Evolutionary conservation across 2,888 invertebrate species (phyloP), one percentile per base, ranked within the genome.

Genomic region (Luffia ferchaultella): DNA sequence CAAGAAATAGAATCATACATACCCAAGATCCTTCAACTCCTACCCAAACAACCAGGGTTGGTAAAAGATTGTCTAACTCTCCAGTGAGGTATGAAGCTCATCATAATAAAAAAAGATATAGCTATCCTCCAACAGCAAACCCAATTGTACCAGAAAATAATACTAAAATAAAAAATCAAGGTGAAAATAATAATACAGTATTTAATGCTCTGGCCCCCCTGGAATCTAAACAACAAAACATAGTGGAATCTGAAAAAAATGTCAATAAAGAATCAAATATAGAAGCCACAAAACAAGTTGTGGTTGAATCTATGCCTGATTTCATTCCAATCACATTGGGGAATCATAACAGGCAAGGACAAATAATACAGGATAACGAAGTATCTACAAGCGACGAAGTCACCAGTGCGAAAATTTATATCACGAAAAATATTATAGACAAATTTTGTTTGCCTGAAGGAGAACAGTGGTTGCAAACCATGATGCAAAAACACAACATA

Each of bases 401-500:
- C 17, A 72, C 75, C 2, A 68, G 76, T 1, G 83, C 86, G 0
- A 77, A 85, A 53, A 83, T 88, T 46, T 79, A 85, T 55, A 64
- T 87, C 58, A 77, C 82, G 0, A 69, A 70, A 18, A 80, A 84
- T 19, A 71, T 86, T 45, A 72, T 71, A 47, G 76, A 78, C 16
- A 78, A 76, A 57, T 62, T 88, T 2, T 72, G 78, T 20, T 73
- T 78, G 9, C 68, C 74, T 1, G 76, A 79, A 2, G 87, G 88
- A 2, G 67, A 69, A 17, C 57, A 63, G 3, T 87, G 87, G 73
- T 57, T 88, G 9, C 64, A 68, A 0, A 61, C 64, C 1, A 67
- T 70, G 2, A 16, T 17, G 12, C 63, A 62, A 2, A 70, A 68
- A 58, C 70, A 75, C 53, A 64, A 76, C 48, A 60, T 80, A 19